phyloP scores from a whole-genome alignment of 2,888 invertebrate genomes.

The Ormyrus thymus region DNA sequence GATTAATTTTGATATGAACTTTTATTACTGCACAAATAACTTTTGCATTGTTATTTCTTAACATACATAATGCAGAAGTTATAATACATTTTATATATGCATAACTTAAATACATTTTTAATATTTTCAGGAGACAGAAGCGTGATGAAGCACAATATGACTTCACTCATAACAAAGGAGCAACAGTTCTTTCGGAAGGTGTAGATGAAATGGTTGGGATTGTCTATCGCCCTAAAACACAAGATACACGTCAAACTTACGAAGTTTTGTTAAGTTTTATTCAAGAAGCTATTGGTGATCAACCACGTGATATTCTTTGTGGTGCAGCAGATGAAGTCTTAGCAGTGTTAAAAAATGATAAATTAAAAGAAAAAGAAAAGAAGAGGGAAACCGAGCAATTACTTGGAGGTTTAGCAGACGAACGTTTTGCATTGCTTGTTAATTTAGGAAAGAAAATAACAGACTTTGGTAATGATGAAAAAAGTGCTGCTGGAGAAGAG shows the following conservation, averaged over 20 bases:
- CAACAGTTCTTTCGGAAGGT: slow-evolving; percentile 89
- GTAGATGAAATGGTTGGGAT: slow-evolving; percentile 96
- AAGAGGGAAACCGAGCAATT: slow-evolving; percentile 93
- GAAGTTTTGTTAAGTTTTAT: slow-evolving; percentile 97
- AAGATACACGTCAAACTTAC: slow-evolving; percentile 98
- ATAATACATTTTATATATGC: not conserved
- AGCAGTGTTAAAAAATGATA: slow-evolving; percentile 95
- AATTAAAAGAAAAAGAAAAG: slow-evolving; percentile 93
- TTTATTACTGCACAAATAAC: too few species aligned
- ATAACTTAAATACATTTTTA: too few species aligned
- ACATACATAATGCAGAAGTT: too few species aligned
- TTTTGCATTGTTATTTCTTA: too few species aligned
- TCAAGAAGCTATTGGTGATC: slow-evolving; percentile 97
- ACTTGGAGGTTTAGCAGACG: slow-evolving; percentile 89
- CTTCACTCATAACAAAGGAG: slow-evolving; percentile 91
- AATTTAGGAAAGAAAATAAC: slow-evolving; percentile 99
- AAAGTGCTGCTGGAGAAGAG: slow-evolving; percentile 79
- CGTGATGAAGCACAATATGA: slow-evolving; percentile 95
- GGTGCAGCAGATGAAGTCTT: slow-evolving; percentile 99
- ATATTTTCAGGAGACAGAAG: slow-evolving; percentile 85
- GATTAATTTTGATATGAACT: too few species aligned
- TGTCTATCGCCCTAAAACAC: slow-evolving; percentile 96
- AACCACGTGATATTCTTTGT: slow-evolving; percentile 96
- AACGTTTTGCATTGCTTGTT: slow-evolving; percentile 94
- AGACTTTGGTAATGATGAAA: slow-evolving; percentile 87